Conservation (phyloP, 1,140 invertebrate species). For the Drosophila sechellia region DNA sequence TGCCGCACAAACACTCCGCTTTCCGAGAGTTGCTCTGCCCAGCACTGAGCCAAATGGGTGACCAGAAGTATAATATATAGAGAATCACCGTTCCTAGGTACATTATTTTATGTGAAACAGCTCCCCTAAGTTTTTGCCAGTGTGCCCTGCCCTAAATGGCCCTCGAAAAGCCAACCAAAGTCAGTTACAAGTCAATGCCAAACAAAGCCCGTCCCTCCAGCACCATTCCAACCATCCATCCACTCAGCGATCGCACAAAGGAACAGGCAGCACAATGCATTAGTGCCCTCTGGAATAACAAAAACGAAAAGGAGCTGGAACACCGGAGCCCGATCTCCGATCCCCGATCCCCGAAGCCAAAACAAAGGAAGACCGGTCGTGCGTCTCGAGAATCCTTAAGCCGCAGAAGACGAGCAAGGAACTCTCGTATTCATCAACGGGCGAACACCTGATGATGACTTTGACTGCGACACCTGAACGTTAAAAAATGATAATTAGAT, state of each 20-base stretch:
- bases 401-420: slow-evolving; percentile 18
- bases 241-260: slow-evolving; percentile 38
- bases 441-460: slow-evolving; percentile 67
- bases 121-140: background rate
- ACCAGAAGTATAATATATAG: background rate
- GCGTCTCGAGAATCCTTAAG: slow-evolving; percentile 69
- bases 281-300: slow-evolving; percentile 47
- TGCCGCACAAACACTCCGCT: slow-evolving; percentile 33
- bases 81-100: too few species aligned
- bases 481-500: slow-evolving; percentile 76
- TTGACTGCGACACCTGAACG: slow-evolving; percentile 63
- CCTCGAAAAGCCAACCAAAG: slow-evolving; percentile 39
- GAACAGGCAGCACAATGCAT: slow-evolving; percentile 46
- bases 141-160: slow-evolving; percentile 53
- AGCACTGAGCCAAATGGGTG: slow-evolving; percentile 24
- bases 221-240: slow-evolving; percentile 15
- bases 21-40: slow-evolving; percentile 51
- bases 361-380: slow-evolving; percentile 60
- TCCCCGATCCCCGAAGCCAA: too few species aligned
- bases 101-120: too few species aligned
- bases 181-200: slow-evolving; percentile 28
- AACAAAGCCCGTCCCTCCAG: slow-evolving; percentile 42
- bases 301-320: slow-evolving; percentile 44
- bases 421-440: slow-evolving; percentile 12
- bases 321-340: slow-evolving; percentile 11